phyloP scores from a whole-genome alignment of 2,797 vertebrate genomes.

The Aulostomus chinensis region DNA sequence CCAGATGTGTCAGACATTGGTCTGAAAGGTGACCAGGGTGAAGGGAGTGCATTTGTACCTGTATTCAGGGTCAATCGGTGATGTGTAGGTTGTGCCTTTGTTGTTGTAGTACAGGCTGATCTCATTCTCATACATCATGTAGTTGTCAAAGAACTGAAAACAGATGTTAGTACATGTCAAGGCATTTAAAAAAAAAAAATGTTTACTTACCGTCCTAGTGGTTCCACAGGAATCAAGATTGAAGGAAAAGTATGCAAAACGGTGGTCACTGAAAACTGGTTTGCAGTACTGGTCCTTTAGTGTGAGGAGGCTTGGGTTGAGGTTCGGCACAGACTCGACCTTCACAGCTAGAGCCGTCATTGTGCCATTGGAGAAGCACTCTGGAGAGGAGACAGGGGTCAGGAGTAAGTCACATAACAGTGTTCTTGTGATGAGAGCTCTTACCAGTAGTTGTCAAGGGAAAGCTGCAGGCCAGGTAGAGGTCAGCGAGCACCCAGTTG shows the following conservation, averaged over 20 bases:
- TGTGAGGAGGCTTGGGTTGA: conserved; percentile 71
- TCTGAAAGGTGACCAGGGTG: neutral
- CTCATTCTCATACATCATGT: conserved; percentile 81
- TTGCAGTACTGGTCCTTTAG: conserved; percentile 78
- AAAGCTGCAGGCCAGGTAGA: conserved; percentile 77
- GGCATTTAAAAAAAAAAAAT: accelerated
- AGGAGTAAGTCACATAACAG: neutral
- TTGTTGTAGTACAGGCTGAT: conserved; percentile 45
- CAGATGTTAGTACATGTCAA: neutral
- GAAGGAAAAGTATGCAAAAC: conserved; percentile 75
- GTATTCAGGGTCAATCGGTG: conserved; percentile 55
- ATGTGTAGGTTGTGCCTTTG: neutral
- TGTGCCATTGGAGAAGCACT: conserved; percentile 83
- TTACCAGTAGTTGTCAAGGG: conserved; percentile 70
- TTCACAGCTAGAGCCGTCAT: conserved; percentile 79
- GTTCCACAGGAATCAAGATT: conserved; percentile 75
- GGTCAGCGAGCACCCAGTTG: conserved; percentile 65
- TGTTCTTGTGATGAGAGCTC: neutral
- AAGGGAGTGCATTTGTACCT: conserved; percentile 33
- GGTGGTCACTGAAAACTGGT: conserved; percentile 65
- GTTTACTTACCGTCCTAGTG: conserved; percentile 60
- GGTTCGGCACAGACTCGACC: conserved; percentile 63
- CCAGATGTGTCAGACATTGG: neutral
- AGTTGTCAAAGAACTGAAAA: conserved; percentile 68
- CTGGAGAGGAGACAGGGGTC: conserved; percentile 48